A percentile compares a stretch with the other conserved stretches of the same genome.
These are phyloP conservation scores for Muscicapa striata DNA, from an alignment of 2,797 vertebrate species.

Conservation along the genomic window DNA sequence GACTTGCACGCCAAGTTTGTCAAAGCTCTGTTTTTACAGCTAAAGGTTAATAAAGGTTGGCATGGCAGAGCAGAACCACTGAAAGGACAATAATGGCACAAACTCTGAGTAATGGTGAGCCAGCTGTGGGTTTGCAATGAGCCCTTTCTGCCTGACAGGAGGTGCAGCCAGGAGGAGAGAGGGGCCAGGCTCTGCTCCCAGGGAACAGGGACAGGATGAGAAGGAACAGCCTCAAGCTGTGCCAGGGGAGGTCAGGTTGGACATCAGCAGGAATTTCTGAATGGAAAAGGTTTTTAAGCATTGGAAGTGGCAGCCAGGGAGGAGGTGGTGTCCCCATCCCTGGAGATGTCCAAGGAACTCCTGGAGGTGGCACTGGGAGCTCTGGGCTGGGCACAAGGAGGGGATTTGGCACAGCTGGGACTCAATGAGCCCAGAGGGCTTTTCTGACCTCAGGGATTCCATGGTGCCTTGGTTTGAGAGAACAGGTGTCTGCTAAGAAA, in stretches of 20 bases:
- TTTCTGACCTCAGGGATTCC: background rate
- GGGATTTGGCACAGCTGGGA: background rate
- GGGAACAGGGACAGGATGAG: too few species aligned
- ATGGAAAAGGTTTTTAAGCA: background rate
- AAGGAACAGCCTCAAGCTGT: fast-evolving
- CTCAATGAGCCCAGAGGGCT: background rate
- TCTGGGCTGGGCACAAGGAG: background rate
- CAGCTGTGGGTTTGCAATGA: background rate
- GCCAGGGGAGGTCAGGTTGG: fast-evolving
- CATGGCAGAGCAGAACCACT: fast-evolving
- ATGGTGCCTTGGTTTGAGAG: too few species aligned
- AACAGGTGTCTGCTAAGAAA: too few species aligned
- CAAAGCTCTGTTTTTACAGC: background rate
- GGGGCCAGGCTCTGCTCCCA: background rate
- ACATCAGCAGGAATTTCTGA: background rate
- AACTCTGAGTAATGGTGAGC: background rate
- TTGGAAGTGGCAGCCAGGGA: background rate
- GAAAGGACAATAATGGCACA: fast-evolving
- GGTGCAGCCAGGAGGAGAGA: fast-evolving
- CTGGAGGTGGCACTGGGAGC: background rate
- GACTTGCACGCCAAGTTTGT: too few species aligned
- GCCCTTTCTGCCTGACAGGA: too few species aligned
- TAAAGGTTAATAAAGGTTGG: background rate
- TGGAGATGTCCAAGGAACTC: background rate
- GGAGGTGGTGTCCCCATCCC: too few species aligned